These are phyloP conservation scores for Oriolus oriolus DNA, from an alignment of 2,113 vertebrate species.

Conservation along the genomic window DNA sequence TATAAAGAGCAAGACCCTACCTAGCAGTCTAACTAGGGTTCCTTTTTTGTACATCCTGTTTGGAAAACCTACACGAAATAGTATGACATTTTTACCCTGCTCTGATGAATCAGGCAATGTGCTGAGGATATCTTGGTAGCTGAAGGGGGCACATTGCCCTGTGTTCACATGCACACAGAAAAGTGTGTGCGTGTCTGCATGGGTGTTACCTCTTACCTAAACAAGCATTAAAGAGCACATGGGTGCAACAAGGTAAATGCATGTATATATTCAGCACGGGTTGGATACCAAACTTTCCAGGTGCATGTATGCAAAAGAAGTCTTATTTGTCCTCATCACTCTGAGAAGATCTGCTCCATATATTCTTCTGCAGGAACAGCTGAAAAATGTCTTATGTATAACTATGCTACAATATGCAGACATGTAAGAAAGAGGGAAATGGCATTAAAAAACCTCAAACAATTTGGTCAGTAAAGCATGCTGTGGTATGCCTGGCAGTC, in stretches of 20 bases:
- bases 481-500: background rate
- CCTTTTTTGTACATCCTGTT: background rate
- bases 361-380: background rate
- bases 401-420: background rate
- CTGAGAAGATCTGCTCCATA: background rate
- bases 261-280: background rate
- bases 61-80: background rate
- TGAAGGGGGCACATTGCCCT: background rate
- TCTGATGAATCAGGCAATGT: background rate
- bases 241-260: background rate
- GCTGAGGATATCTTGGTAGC: background rate
- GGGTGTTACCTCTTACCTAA: background rate
- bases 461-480: background rate
- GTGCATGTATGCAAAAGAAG: background rate
- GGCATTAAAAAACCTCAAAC: background rate
- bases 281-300: background rate
- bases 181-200: accelerated
- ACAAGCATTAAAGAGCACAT: background rate
- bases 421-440: background rate
- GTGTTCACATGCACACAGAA: background rate
- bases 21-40: background rate
- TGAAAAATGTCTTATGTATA: background rate
- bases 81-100: background rate
- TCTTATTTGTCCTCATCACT: background rate
- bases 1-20: background rate